A percentile compares a stretch with the other conserved stretches of the same genome.
Evolutionary conservation across 1,140 invertebrate species (phyloP).

Genomic region (Pogonognathellus flavescens): DNA sequence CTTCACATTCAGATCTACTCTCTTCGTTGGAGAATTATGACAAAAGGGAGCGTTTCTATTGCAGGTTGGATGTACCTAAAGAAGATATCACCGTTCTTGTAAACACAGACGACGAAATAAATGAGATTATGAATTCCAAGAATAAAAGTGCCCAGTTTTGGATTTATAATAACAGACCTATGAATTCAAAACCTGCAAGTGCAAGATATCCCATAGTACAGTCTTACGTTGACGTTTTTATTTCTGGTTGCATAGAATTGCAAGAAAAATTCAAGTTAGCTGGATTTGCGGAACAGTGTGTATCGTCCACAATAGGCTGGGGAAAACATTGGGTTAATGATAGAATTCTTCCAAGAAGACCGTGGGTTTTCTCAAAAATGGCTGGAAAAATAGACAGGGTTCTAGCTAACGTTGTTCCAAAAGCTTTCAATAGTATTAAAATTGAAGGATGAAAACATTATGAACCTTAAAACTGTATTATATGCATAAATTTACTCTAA

Average conservation of each 20-base stretch:
- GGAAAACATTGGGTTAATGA: slow-evolving; percentile 52
- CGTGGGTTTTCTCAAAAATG: neutral
- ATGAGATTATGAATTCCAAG: neutral
- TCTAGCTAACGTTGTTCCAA: slow-evolving; percentile 1
- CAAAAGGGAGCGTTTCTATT: slow-evolving; percentile 52
- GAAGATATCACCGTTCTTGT: slow-evolving; percentile 1
- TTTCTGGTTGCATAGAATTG: slow-evolving; percentile 54
- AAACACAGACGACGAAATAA: neutral
- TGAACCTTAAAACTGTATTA: too few relatives aligned
- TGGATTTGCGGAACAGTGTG: slow-evolving; percentile 28
- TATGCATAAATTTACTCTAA: too few relatives aligned
- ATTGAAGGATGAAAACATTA: slow-evolving; percentile 38
- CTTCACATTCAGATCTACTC: neutral
- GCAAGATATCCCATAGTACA: slow-evolving; percentile 58
- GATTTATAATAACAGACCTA: slow-evolving; percentile 55
- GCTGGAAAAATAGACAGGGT: slow-evolving; percentile 16
- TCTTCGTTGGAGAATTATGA: slow-evolving; percentile 47
- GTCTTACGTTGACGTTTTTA: slow-evolving; percentile 59
- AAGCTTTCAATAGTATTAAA: slow-evolving; percentile 19
- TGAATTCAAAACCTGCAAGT: slow-evolving; percentile 2
- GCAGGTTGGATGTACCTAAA: slow-evolving; percentile 28
- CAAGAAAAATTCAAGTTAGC: slow-evolving; percentile 31
- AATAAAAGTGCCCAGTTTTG: slow-evolving; percentile 53
- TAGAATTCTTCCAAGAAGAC: slow-evolving; percentile 33
- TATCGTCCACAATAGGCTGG: slow-evolving; percentile 37